These are phyloP conservation scores for Hydrozoanthus gracilis DNA, from an alignment of 92 coral and sea anemone species.

Conservation along the genomic window DNA sequence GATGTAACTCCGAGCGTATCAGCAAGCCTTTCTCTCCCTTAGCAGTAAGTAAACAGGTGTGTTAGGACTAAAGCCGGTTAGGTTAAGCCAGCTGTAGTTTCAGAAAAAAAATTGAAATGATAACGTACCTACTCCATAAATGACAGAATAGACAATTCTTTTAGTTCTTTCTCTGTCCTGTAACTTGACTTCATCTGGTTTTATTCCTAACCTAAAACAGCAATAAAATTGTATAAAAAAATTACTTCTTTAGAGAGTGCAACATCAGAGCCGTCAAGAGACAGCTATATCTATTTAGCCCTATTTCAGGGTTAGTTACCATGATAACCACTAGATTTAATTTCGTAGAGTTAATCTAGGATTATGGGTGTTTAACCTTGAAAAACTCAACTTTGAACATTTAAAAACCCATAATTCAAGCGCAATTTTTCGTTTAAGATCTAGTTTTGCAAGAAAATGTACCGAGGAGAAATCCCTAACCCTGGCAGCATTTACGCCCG, in stretches of 20 bases:
- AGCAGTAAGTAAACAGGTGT: neutral
- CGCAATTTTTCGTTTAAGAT: too few species aligned
- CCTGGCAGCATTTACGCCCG: too few species aligned
- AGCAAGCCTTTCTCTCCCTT: constrained; percentile 91
- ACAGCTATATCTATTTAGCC: too few species aligned
- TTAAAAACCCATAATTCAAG: too few species aligned
- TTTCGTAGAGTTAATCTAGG: too few species aligned
- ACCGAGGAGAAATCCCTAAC: too few species aligned
- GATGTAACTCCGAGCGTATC: constrained; percentile 82
- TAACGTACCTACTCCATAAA: constrained; percentile 94
- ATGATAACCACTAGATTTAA: too few species aligned
- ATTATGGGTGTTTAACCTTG: too few species aligned
- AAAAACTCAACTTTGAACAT: too few species aligned
- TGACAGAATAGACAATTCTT: constrained; percentile 89
- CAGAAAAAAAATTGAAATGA: neutral
- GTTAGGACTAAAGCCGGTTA: neutral
- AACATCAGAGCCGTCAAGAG: too few species aligned
- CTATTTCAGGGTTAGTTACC: too few species aligned
- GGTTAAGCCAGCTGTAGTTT: neutral
- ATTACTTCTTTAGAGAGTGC: neutral
- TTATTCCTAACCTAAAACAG: constrained; percentile 72
- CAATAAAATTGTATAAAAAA: neutral
- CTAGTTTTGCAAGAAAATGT: too few species aligned
- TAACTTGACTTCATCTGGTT: constrained; percentile 61
- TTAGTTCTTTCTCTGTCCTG: constrained; percentile 93